Percentiles rank a stretch among this genome's conserved stretches.
Conservation (phyloP, 2,797 vertebrate genomes). For the Pteronotus mesoamericanus region DNA sequence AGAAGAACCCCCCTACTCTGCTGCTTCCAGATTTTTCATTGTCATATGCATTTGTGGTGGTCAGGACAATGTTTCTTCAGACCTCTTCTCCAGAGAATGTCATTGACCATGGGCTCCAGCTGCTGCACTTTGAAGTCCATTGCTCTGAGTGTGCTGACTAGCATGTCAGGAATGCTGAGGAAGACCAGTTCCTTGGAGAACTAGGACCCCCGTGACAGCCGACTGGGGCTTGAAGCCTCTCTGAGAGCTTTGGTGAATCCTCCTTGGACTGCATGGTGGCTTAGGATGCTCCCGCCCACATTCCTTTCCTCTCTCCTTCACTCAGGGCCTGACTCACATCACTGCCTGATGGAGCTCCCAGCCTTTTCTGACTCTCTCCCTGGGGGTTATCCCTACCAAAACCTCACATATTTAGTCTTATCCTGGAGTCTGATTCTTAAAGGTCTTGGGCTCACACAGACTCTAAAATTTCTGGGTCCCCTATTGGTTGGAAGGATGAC, state of each 20-base stretch:
- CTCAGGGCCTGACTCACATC: background rate
- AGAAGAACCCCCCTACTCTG: background rate
- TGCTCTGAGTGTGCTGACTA: rapidly evolving
- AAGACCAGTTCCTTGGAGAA: background rate
- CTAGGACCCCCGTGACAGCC: background rate
- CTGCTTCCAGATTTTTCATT: background rate
- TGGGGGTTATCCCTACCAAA: background rate
- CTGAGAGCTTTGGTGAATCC: background rate
- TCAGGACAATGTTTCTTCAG: background rate
- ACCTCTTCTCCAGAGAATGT: background rate
- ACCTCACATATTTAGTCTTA: background rate
- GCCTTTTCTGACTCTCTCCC: background rate
- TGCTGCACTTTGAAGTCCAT: background rate
- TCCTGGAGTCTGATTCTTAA: background rate
- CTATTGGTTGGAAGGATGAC: background rate
- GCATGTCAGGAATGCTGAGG: background rate
- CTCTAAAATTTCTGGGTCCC: background rate
- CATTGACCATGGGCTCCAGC: background rate
- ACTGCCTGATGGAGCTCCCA: background rate
- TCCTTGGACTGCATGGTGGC: background rate
- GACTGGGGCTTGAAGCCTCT: background rate
- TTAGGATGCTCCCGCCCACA: background rate
- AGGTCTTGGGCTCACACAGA: background rate
- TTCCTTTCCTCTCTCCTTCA: background rate
- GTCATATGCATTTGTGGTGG: background rate